phyloP scores from a whole-genome alignment of 64 coral and sea anemone species.

The Astreopora myriophthalma region DNA sequence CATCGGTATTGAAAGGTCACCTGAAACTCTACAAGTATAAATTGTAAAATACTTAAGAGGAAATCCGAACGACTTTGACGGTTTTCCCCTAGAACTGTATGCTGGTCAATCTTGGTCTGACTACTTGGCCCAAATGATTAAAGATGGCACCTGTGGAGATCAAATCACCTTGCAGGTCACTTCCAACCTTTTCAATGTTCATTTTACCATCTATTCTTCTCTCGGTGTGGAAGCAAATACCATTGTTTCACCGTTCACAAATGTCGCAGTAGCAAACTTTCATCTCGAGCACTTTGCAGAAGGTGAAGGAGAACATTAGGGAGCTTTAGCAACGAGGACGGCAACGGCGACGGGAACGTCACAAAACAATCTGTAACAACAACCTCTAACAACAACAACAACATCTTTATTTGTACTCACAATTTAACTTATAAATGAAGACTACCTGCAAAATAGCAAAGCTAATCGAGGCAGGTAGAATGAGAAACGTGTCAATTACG shows the following conservation, averaged over 20 bases:
- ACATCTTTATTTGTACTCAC: no score
- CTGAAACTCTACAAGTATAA: neutral
- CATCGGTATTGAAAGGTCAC: neutral
- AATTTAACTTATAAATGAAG: no score
- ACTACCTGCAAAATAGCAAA: no score
- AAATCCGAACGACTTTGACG: constrained; percentile 24
- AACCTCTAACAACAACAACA: no score
- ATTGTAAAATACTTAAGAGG: neutral
- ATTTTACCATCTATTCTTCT: constrained; percentile 4
- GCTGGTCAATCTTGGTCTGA: constrained; percentile 11
- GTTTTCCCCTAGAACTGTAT: constrained; percentile 28
- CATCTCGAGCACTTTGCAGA: neutral
- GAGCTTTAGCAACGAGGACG: no score
- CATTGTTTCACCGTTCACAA: neutral
- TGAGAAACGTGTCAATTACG: no score
- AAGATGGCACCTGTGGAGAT: constrained; percentile 36
- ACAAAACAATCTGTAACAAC: no score
- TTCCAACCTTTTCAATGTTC: neutral
- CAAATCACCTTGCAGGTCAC: constrained; percentile 9
- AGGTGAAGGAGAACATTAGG: no score
- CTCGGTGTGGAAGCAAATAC: neutral
- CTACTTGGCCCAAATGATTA: constrained; percentile 7
- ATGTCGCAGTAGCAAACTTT: neutral
- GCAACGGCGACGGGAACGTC: no score
- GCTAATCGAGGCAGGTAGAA: no score